Evolutionary conservation across 2,888 invertebrate species (phyloP), one percentile per base, ranked within the genome.

Genomic region (Apodemia duryi): DNA sequence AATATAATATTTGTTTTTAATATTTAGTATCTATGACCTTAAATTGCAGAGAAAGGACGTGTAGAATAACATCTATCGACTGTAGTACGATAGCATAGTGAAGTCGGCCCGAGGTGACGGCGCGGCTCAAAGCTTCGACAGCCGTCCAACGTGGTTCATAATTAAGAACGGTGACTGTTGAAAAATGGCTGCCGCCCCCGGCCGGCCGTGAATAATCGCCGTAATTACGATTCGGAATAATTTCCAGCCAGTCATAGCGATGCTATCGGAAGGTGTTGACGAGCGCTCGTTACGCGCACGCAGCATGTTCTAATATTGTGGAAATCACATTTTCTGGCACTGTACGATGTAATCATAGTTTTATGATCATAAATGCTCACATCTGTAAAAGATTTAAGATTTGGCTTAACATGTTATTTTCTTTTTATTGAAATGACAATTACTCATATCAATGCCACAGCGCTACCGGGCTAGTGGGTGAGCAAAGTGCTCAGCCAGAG

Each of bases 91-190:
- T 77, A 82, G 80, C 81, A 73, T 77, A 82, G 80, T 81, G 79
- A 78, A 80, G 83, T 79, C 84, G 85, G 85, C 83, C 85, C 83
- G 88, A 88, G 86, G 88, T 90, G 91, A 89, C 91, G 91, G 91
- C 87, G 80, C 85, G 84, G 77, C 89, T 91, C 91, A 91, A 91
- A 91, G 91, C 89, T 87, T 91, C 91, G 91, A 91, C 91, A 90
- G 91, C 79, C 91, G 89, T 90, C 91, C 91, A 89, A 82, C 85
- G 80, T 85, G 84, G 86, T 85, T 91, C 90, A 91, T 91, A 91
- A 91, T 91, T 91, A 91, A 91, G 91, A 91, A 91, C 88, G 89
- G 91, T 91, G 91, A 91, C 91, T 91, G 90, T 91, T 91, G 91
- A 91, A 91, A 91, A 91, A 91, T 91, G 89, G 89, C 89, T 77